These are phyloP conservation scores for Raja brachyura DNA, from an alignment of 2,113 vertebrate species.

Conservation along the genomic window DNA sequence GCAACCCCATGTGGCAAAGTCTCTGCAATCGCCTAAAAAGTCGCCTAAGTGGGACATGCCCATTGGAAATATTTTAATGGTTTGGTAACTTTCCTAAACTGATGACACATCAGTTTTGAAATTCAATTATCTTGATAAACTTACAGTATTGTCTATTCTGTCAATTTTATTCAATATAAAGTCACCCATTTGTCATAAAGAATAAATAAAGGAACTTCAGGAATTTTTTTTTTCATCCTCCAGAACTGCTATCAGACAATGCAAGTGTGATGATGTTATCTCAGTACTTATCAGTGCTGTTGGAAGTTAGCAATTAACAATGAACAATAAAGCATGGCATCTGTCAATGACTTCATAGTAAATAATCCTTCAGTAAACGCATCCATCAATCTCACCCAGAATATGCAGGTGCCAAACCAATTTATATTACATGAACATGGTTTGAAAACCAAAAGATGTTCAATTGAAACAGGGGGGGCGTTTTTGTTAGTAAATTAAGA, in stretches of 20 bases:
- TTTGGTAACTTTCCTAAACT: background rate
- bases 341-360: constrained; percentile 19
- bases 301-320: background rate
- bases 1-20: too few species aligned
- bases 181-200: background rate
- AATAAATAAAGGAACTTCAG: background rate
- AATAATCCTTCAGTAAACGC: constrained; percentile 7
- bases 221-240: background rate
- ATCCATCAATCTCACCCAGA: background rate
- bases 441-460: background rate
- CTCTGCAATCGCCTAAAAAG: too few species aligned
- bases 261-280: background rate
- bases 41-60: too few species aligned
- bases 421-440: background rate
- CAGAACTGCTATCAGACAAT: background rate
- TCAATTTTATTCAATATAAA: background rate
- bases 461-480: background rate
- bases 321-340: background rate
- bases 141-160: background rate
- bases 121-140: background rate
- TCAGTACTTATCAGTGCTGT: background rate
- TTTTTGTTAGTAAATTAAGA: background rate
- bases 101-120: background rate
- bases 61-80: background rate
- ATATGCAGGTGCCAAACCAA: background rate